These are phyloP conservation scores for Diaprepes abbreviatus DNA, from an alignment of 2,888 invertebrate genomes.

Conservation along the genomic window DNA sequence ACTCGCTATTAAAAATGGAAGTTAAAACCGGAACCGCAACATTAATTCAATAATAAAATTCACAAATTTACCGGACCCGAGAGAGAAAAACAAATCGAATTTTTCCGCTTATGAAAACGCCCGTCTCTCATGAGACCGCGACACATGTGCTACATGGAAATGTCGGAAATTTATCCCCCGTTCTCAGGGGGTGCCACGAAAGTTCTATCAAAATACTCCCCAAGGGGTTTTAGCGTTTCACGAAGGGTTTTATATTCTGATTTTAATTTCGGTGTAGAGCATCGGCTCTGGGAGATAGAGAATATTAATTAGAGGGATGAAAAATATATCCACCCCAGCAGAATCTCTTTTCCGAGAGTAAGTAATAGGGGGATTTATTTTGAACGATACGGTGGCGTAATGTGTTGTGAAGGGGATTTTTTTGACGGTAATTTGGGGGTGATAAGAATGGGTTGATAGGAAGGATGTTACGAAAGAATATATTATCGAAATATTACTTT, in stretches of 20 bases:
- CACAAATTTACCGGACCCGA: conserved; percentile 13
- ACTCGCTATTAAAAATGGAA: no score
- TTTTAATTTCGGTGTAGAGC: conserved; percentile 43
- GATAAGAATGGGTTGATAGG: neutral
- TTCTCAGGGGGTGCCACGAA: neutral
- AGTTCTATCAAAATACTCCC: conserved; percentile 46
- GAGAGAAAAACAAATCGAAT: conserved; percentile 25
- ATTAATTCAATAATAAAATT: neutral
- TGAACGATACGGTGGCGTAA: conserved; percentile 35
- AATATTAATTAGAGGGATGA: conserved; percentile 50
- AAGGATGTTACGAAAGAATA: no score
- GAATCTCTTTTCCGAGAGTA: conserved; percentile 17
- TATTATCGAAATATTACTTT: no score
- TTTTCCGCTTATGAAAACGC: neutral
- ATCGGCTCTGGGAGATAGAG: conserved; percentile 30
- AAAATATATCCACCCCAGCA: conserved; percentile 40
- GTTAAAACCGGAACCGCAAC: neutral
- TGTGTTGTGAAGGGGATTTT: neutral
- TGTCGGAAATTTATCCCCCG: conserved; percentile 8
- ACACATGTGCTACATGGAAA: conserved; percentile 34
- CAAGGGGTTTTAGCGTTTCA: conserved; percentile 16
- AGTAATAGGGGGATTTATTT: conserved; percentile 37
- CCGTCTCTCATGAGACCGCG: conserved; percentile 26
- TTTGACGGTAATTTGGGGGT: conserved; percentile 6
- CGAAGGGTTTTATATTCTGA: conserved; percentile 12